These are phyloP conservation scores for Edolisoma coerulescens DNA, from an alignment of 2,113 vertebrate species.

Conservation along the genomic window DNA sequence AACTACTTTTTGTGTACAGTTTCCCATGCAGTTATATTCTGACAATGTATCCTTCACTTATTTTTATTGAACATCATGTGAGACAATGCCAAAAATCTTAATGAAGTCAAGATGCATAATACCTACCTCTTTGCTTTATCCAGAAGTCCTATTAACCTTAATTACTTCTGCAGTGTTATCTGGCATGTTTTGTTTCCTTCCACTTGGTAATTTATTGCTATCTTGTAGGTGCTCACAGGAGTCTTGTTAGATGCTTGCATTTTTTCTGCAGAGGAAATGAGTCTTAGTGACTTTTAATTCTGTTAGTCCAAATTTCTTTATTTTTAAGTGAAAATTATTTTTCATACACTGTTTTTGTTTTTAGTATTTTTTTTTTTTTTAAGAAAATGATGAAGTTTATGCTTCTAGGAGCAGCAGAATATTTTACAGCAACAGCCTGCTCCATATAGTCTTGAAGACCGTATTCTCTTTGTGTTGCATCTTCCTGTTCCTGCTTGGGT, in stretches of 20 bases:
- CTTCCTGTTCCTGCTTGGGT: neutral
- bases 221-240: neutral
- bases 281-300: neutral
- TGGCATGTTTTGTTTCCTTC: neutral
- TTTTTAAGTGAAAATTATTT: neutral
- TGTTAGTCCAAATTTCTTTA: neutral
- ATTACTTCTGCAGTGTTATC: neutral
- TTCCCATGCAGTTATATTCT: neutral
- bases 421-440: neutral
- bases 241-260: neutral
- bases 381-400: neutral
- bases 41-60: neutral
- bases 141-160: neutral
- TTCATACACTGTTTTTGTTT: neutral
- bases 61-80: neutral
- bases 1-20: neutral
- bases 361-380: neutral
- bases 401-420: neutral
- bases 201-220: neutral
- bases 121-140: neutral
- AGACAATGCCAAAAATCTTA: neutral
- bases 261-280: neutral
- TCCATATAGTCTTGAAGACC: neutral
- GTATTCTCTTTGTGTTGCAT: neutral
- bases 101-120: neutral